Evolutionary conservation across 2,888 invertebrate genomes (phyloP), one percentile per base, ranked within the genome.

Genomic region (Tipula confusa): DNA sequence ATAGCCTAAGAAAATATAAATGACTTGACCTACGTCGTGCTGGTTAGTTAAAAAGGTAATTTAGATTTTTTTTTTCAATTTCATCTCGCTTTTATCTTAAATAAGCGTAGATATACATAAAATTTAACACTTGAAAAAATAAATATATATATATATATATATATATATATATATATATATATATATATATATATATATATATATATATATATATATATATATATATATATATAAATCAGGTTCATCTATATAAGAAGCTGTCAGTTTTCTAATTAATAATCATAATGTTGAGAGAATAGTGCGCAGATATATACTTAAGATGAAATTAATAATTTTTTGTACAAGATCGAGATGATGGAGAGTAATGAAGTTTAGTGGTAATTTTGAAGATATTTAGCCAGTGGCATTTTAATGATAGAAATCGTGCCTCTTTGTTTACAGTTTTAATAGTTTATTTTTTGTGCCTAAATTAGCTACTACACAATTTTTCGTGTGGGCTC

Each of bases 251-350:
- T 29, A 80, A 29, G 29, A 80, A 29, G 80, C 80, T 80, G 80
- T 80, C 80, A 80, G 80, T 80, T 80, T 80, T 80, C 80, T 80
- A 80, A 80, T 80, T 80, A 80, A 80, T 80, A 80, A 80, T 80
- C 80, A 31, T 29, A 29, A 79, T 79, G 28, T 29, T 7, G 18
- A 29, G 80, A 80, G 31, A 29, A 80, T 79, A 29, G 79, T 4
- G 33, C 43, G 43, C 43, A 43, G 43, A 43, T 64, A 48, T 18
- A 64, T 48, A 36, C 43, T n/a, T 43, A 43, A 43, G 43, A 43
- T 43, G 43, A 43, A 43, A 43, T 43, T 43, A 43, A 43, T 43
- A 43, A 15, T 15, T 15, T 15, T 43, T 43, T 43, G n/a, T 43
- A 31, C 5, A 31, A 31, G 31, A 31, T 36, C 9, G 36, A 36